Evolutionary conservation across 1,140 invertebrate species (phyloP), one percentile per base, ranked within the genome.

Genomic region (Zaprionus ornatus): DNA sequence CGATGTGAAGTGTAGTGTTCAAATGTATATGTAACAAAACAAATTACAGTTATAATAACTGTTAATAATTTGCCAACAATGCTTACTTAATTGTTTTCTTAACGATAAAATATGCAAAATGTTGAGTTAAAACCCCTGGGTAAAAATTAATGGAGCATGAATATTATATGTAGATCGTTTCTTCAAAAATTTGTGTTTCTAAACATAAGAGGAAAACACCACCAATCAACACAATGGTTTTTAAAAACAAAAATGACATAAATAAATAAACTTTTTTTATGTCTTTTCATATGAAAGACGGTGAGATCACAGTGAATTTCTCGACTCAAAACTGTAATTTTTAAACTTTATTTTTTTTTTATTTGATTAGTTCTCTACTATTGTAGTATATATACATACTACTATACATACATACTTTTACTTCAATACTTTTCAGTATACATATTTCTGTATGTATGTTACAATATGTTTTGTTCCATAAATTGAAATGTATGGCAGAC

Each of bases 41-140:
- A 75, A 75, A 87, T 88, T 88, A 68, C 70, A 55, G 77, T 69
- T 80, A 80, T 80, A 84, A 80, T 80, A 88, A 87, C 84, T 80
- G 83, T 84, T 78, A 67, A 88, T 45, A 74, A 74, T 84, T 67
- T 71, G 35, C 69, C 71, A 68, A 77, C 80, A 87, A 66, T 74
- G 57, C 61, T 87, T 25, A 69, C 62, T 83, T 86, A 77, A 83
- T 82, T 80, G 40, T 83, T 80, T 50, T 50, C 66, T 27, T 54
- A 65, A 45, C 59, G 9, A 71, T 67, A 59, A 78, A 32, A 10
- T 9, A 32, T 10, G 9, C 29, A 59, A 78, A 72, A 45, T 74
- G 59, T 50, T 37, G 45, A 73, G 27, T 7, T 45, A 67, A 73
- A 40, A 27, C 50, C 37, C 6, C 13, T 9, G 10, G 12, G 3